Evolutionary conservation across 2,888 invertebrate genomes (phyloP).

Genomic region (Troides helena): DNA sequence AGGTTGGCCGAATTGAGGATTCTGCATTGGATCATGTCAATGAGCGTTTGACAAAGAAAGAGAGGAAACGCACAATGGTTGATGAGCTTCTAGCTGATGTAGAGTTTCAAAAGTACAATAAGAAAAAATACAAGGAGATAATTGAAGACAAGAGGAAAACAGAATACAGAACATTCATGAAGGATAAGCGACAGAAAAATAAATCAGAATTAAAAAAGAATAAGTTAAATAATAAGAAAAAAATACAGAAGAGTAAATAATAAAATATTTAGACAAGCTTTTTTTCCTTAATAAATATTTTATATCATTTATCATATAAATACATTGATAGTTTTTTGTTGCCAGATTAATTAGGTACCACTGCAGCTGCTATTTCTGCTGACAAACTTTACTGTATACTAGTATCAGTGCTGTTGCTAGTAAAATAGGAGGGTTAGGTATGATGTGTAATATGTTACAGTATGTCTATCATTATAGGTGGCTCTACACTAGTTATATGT

Average conservation of each 20-base stretch:
- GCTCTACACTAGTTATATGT: too few species aligned
- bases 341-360: too few species aligned
- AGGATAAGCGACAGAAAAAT: slow-evolving; percentile 85
- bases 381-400: too few species aligned
- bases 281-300: too few species aligned
- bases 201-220: slow-evolving; percentile 73
- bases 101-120: slow-evolving; percentile 89
- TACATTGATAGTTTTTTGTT: too few species aligned
- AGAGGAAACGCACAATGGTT: slow-evolving; percentile 93
- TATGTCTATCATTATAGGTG: too few species aligned
- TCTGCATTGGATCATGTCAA: slow-evolving; percentile 93
- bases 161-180: slow-evolving; percentile 87
- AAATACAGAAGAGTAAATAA: slow-evolving; percentile 9
- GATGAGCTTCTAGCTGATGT: slow-evolving; percentile 96
- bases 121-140: slow-evolving; percentile 89
- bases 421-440: too few species aligned
- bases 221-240: slow-evolving; percentile 56
- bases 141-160: slow-evolving; percentile 85
- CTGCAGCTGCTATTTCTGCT: too few species aligned
- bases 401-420: too few species aligned
- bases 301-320: too few species aligned
- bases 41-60: slow-evolving; percentile 90
- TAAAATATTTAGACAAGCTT: neutral
- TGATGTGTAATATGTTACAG: too few species aligned
- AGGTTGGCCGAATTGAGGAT: slow-evolving; percentile 91